Percentiles rank a stretch among this genome's conserved stretches.
These are phyloP conservation scores for Saguinus oedipus DNA, from an alignment of 2,797 vertebrate genomes.

Conservation along the genomic window DNA sequence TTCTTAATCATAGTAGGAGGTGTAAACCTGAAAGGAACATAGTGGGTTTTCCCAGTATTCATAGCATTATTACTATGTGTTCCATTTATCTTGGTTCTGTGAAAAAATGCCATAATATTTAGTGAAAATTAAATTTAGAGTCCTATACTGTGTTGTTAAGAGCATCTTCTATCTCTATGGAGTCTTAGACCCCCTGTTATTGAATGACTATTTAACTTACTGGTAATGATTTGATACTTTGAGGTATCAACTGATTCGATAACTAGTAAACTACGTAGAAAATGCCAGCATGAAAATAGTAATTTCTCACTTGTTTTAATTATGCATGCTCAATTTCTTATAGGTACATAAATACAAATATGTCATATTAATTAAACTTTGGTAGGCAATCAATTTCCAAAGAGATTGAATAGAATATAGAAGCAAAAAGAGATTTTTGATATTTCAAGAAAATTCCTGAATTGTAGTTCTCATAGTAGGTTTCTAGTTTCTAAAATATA, in stretches of 20 bases:
- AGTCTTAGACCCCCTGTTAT: slow-evolving; percentile 32
- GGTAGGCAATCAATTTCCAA: slow-evolving; percentile 53
- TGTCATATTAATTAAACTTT: slow-evolving; percentile 44
- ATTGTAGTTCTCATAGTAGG: slow-evolving; percentile 23
- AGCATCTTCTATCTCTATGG: slow-evolving; percentile 15
- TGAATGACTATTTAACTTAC: slow-evolving; percentile 50
- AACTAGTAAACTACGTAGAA: slow-evolving; percentile 60
- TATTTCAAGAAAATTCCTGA: slow-evolving; percentile 50
- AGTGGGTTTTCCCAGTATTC: slow-evolving; percentile 70
- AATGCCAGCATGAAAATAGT: slow-evolving; percentile 60
- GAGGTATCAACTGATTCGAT: slow-evolving; percentile 53
- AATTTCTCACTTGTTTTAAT: slow-evolving; percentile 54
- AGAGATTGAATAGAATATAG: neutral
- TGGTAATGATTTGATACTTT: slow-evolving; percentile 54
- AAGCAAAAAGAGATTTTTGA: slow-evolving; percentile 35
- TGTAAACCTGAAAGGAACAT: slow-evolving; percentile 73
- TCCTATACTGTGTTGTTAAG: slow-evolving; percentile 44
- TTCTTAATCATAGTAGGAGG: slow-evolving; percentile 72
- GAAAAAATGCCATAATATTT: slow-evolving; percentile 70
- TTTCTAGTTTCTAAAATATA: slow-evolving; percentile 51
- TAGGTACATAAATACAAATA: neutral
- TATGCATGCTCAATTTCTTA: slow-evolving; percentile 32
- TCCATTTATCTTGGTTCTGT: slow-evolving; percentile 70
- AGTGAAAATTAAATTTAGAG: slow-evolving; percentile 67
- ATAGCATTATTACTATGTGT: slow-evolving; percentile 68